phyloP scores from a whole-genome alignment of 1,140 invertebrate genomes.

The Gryllus bimaculatus region DNA sequence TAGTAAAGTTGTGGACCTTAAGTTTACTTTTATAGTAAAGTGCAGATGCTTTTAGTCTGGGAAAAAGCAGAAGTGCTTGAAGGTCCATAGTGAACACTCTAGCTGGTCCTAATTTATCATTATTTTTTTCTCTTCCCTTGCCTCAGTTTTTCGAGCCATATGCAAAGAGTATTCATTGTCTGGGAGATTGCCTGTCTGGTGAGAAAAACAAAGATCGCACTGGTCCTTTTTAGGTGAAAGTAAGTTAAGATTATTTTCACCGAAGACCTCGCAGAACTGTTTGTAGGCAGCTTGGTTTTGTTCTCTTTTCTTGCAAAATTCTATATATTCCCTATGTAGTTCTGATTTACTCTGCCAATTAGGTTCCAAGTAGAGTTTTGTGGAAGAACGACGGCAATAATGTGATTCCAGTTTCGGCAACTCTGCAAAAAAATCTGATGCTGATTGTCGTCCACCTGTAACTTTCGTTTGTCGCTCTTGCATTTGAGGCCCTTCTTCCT shows the following conservation, averaged over 20 bases:
- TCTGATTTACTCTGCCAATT: constrained; percentile 14
- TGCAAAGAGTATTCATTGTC: not conserved
- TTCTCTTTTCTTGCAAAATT: not conserved
- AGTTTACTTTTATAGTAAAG: constrained; percentile 33
- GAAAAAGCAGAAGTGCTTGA: constrained; percentile 28
- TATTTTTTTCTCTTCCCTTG: constrained; percentile 24
- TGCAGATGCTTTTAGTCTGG: constrained; percentile 27
- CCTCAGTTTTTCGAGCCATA: constrained; percentile 21
- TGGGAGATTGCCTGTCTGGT: constrained; percentile 5
- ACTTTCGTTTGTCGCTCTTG: not conserved
- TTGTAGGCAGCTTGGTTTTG: constrained; percentile 11
- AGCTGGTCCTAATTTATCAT: too few species aligned
- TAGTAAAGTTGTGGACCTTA: constrained; percentile 31
- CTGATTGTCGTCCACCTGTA: not conserved
- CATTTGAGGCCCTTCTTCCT: not conserved
- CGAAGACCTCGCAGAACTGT: not conserved
- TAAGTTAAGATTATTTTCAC: not conserved
- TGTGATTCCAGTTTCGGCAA: constrained; percentile 23
- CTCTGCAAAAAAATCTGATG: constrained; percentile 17
- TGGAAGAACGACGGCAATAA: constrained; percentile 19
- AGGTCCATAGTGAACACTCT: constrained; percentile 27
- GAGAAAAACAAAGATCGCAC: constrained; percentile 18
- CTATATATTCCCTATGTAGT: constrained; percentile 16
- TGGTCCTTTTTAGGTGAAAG: constrained; percentile 17
- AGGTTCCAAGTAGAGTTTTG: constrained; percentile 22